Evolutionary conservation across 2,888 invertebrate genomes (phyloP).

Genomic region (Clivina fossor): DNA sequence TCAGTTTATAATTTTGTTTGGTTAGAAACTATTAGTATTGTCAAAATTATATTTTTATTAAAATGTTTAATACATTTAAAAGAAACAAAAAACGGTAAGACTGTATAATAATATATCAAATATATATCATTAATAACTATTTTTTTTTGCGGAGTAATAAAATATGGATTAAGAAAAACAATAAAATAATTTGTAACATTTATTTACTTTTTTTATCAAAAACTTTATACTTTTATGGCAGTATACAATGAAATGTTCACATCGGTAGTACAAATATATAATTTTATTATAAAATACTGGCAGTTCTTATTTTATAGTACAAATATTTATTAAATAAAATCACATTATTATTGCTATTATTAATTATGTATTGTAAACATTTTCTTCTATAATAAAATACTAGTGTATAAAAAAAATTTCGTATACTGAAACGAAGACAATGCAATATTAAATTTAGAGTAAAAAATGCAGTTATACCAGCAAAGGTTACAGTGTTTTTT

Average conservation of each 20-base stretch:
- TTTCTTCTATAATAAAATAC: conserved; percentile 29
- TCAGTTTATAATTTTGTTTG: no score
- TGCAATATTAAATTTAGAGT: no score
- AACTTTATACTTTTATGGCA: conserved; percentile 25
- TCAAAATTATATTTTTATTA: no score
- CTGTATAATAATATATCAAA: neutral
- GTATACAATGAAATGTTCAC: conserved; percentile 11
- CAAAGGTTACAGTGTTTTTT: no score
- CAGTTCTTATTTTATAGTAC: conserved; percentile 21
- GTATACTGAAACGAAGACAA: no score
- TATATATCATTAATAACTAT: neutral
- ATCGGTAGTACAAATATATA: conserved; percentile 12
- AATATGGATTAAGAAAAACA: neutral
- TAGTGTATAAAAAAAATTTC: no score
- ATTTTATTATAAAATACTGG: conserved; percentile 23
- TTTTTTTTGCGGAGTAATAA: neutral
- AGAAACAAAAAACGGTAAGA: neutral
- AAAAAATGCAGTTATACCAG: no score
- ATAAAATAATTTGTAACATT: conserved; percentile 9
- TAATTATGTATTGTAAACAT: conserved; percentile 9
- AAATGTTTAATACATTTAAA: neutral
- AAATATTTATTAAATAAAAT: conserved; percentile 22
- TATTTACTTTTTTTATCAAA: conserved; percentile 23
- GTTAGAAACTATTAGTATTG: no score
- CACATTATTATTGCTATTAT: conserved; percentile 19